Base-by-base conservation (phyloP, 2,797 vertebrate genomes). In the Pterois miles region DNA sequence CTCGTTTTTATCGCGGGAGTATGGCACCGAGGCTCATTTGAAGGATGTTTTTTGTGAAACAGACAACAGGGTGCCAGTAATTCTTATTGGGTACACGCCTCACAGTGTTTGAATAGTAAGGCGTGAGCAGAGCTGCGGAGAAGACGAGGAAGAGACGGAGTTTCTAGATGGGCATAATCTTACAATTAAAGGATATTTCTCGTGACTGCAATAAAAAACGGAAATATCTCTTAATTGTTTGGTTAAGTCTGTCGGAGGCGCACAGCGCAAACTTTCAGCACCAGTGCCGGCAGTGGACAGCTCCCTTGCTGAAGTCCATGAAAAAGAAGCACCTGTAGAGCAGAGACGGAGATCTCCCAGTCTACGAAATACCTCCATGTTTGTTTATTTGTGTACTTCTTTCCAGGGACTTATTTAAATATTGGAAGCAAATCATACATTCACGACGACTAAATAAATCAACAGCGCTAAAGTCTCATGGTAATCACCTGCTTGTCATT, bases 171-270 rank as follows among this genome's bases (percentile, higher is more conserved):
- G 91, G 72, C 93, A 90, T 95, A 82, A 88, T 87, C 92, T 95
- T 96, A 96, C 95, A 96, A 96, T 96, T 96, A 95, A 96, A 96
- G 95, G 95, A 96, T 96, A 96, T 96, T 95, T 96, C 94, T 95
- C 87, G 95, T 93, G 92, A 56, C 65, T 91, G 79, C 63, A 81
- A 76, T 70, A 46, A 76, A 86, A 12, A 90, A 86, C 91, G 91
- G 95, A 95, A 95, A 94, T 96, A 93, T 95, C 94, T 94, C 78
- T 95, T 96, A 95, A 95, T 95, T 96, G 95, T 95, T 94, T 84
- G 95, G 92, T 93, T 93, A 95, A 81, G 94, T 92, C 89, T 80
- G 86, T 92, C 92, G 83, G 86, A 82, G 71, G 85, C 91, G 71
- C 91, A 72, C 76, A 80, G 71, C 80, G 60, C 43, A 88, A 91